Evolutionary conservation across 2,113 vertebrate genomes (phyloP).

Genomic region (Myodes glareolus): DNA sequence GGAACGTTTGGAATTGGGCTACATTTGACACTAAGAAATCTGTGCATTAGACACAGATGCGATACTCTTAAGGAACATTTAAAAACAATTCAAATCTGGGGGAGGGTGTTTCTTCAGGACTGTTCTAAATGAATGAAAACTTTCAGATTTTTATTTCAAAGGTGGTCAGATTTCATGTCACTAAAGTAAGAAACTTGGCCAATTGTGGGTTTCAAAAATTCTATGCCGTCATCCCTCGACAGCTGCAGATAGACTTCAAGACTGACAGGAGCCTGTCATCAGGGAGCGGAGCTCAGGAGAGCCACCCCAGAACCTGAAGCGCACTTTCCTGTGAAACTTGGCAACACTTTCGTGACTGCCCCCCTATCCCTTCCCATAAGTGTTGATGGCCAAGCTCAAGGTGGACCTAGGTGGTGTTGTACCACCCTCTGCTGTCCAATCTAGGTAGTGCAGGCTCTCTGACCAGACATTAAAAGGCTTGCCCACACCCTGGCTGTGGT

Average conservation of each 20-base stretch:
- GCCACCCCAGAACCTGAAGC: background rate
- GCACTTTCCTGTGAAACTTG: fast-evolving
- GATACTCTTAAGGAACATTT: too few species aligned
- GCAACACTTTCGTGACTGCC: fast-evolving
- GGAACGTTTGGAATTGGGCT: background rate
- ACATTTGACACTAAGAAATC: background rate
- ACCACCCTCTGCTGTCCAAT: background rate
- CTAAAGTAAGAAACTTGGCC: background rate
- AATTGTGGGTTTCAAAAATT: background rate
- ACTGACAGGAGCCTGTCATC: background rate
- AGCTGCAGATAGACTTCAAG: background rate
- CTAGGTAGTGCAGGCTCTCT: fast-evolving
- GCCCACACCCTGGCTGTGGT: background rate
- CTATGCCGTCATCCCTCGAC: background rate
- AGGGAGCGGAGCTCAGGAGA: background rate
- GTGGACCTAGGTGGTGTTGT: background rate
- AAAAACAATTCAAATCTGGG: too few species aligned
- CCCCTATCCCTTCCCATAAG: too few species aligned
- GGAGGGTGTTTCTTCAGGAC: background rate
- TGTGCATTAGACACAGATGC: too few species aligned
- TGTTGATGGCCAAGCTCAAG: background rate
- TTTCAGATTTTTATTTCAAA: background rate
- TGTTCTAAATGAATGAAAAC: background rate
- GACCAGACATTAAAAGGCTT: background rate
- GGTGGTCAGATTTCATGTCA: background rate